A percentile compares a stretch with the other conserved stretches of the same genome.
These are phyloP conservation scores for Himalopsyche tibetana DNA, from an alignment of 2,888 invertebrate species.

Conservation along the genomic window DNA sequence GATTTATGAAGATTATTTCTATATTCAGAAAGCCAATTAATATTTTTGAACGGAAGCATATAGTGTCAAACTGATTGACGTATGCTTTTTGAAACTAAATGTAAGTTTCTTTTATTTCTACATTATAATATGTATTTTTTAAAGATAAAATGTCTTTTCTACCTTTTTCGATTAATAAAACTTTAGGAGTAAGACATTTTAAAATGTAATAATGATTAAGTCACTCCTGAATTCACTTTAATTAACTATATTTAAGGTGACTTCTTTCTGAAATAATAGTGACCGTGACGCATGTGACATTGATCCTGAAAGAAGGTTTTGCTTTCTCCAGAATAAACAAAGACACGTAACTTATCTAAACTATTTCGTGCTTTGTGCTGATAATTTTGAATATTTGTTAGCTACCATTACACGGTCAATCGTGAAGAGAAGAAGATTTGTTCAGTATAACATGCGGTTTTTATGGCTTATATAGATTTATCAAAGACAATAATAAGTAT, in stretches of 20 bases:
- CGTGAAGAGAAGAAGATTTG: background rate
- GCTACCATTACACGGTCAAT: background rate
- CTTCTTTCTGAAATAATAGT: background rate
- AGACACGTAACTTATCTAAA: too few relatives aligned
- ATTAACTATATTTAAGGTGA: too few relatives aligned
- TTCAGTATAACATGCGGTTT: background rate
- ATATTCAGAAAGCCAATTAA: background rate
- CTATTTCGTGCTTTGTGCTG: background rate
- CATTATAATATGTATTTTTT: too few relatives aligned
- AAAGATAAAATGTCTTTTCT: too few relatives aligned
- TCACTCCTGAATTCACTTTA: too few relatives aligned
- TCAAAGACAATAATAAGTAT: background rate
- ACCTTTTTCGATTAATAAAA: too few relatives aligned
- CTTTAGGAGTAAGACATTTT: too few relatives aligned
- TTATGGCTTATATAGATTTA: background rate
- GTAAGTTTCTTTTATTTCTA: too few relatives aligned
- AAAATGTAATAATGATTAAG: too few relatives aligned
- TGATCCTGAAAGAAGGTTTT: background rate
- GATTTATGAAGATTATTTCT: slow-evolving; percentile 13
- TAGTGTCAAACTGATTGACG: too few relatives aligned
- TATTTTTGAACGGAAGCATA: background rate
- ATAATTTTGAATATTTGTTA: background rate
- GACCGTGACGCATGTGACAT: background rate
- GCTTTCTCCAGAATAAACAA: background rate
- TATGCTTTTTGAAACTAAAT: too few relatives aligned